Base-by-base conservation (phyloP, 2,113 vertebrate genomes). In the Glaucidium brasilianum region DNA sequence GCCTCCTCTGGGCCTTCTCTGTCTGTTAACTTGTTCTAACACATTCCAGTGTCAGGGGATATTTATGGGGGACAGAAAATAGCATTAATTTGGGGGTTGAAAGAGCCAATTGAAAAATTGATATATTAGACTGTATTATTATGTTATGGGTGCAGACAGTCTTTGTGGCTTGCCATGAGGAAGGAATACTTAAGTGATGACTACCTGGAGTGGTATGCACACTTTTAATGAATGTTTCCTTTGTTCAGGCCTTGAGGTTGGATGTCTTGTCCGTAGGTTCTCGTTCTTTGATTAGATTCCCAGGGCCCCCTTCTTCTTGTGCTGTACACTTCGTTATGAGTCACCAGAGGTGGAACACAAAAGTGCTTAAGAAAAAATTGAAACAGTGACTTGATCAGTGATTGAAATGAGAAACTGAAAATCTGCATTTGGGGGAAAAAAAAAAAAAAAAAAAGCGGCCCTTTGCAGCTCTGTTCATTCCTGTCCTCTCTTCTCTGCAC, bases 371-470 rank as follows among this genome's bases (percentile, higher is more conserved):
- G 80, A 89, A 93, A 82, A 94, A 66, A 62, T 19, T 39, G 78
- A 68, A 83, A 29, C 55, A 8, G 26, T 69, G 59, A 64, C 58
- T 89, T 22, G 26, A 82, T 85, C 64, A 71, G 20, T 56, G 74
- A 82, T 56, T 85, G 82, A 92, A 95, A 94, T 39, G 34, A 64
- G 71, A 93, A 92, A 90, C 60, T 52, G 49, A 90, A 90, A 93
- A 78, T 50, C 55, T 0, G 2, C 15, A 35, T 88, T 67, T 72
- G 26, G 23, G 43, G 27, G 29, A 52, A 64, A 63, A 43, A 17
- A 16, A 2, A 18, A 4, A 5, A 10, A 56, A 32, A 34, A 52
- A 64, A 63, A 43, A 17, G 14, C 2, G 29, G 26, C 49, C 22
- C 45, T 95, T 94, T 88, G 64, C 55, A 58, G 41, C 63, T 76